Evolutionary conservation across 2,888 invertebrate genomes (phyloP).

Genomic region (Chouioia cunea): DNA sequence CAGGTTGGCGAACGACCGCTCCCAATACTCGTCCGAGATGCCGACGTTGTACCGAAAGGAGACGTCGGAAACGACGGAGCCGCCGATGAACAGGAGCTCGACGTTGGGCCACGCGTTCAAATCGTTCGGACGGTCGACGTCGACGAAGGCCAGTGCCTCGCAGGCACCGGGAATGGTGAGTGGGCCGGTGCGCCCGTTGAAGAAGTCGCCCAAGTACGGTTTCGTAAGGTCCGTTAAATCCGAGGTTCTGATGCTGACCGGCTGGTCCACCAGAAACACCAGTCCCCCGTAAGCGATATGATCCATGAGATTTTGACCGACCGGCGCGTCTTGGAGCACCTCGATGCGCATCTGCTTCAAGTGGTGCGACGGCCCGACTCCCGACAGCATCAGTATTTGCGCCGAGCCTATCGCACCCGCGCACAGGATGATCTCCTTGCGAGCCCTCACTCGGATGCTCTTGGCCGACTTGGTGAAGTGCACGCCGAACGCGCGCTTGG

Average conservation of each 20-base stretch:
- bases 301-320: constrained; percentile 80
- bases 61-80: constrained; percentile 71
- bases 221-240: constrained; percentile 43
- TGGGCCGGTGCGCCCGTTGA: constrained; percentile 72
- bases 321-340: constrained; percentile 72
- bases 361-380: constrained; percentile 77
- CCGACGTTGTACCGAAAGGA: constrained; percentile 68
- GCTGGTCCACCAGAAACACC: constrained; percentile 71
- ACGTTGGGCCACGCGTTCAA: constrained; percentile 77
- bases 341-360: constrained; percentile 72
- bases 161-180: constrained; percentile 77
- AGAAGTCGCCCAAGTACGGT: constrained; percentile 69
- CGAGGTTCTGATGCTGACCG: constrained; percentile 46
- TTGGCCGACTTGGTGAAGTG: constrained; percentile 72
- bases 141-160: constrained; percentile 77
- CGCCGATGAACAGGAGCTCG: constrained; percentile 78
- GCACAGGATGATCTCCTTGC: constrained; percentile 80
- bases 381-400: constrained; percentile 84
- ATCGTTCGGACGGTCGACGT: constrained; percentile 73
- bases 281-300: constrained; percentile 77
- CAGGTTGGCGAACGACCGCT: constrained; percentile 71
- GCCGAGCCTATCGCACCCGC: constrained; percentile 85
- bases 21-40: constrained; percentile 72
- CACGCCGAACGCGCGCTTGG: constrained; percentile 74
- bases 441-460: constrained; percentile 72